Evolutionary conservation across 2,888 invertebrate genomes (phyloP).

Genomic region (Deroplatys truncata): DNA sequence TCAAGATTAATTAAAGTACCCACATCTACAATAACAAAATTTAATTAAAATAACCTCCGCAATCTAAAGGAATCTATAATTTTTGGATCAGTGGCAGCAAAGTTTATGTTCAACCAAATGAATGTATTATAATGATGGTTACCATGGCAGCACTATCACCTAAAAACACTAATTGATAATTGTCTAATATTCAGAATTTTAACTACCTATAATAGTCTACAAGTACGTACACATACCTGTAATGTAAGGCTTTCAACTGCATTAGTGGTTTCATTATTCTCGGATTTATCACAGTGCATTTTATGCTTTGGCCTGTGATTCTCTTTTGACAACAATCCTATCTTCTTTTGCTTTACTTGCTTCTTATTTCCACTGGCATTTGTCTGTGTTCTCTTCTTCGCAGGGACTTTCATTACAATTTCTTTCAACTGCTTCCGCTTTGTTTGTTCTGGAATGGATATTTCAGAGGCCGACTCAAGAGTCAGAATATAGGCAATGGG

Average conservation of each 20-base stretch:
- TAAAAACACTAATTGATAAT: no score
- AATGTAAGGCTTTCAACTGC: slow-evolving; percentile 15
- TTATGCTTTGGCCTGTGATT: slow-evolving; percentile 26
- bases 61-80: no score
- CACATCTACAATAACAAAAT: no score
- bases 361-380: not conserved
- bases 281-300: not conserved
- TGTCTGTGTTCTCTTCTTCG: slow-evolving; percentile 38
- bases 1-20: no score
- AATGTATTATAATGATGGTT: no score
- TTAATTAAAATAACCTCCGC: no score
- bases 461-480: slow-evolving; percentile 27
- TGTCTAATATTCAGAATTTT: not conserved
- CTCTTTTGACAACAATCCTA: not conserved
- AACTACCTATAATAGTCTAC: not conserved
- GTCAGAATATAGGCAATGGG: slow-evolving; percentile 34
- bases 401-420: slow-evolving; percentile 33
- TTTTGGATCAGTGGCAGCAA: no score
- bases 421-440: slow-evolving; percentile 27
- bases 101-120: no score
- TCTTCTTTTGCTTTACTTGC: not conserved
- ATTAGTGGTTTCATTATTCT: not conserved
- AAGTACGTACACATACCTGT: slow-evolving; percentile 8
- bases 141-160: no score
- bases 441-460: not conserved